A percentile compares a stretch with the other conserved stretches of the same genome.
Conservation (phyloP, 2,797 vertebrate species). For the Pangasius mekongensis region DNA sequence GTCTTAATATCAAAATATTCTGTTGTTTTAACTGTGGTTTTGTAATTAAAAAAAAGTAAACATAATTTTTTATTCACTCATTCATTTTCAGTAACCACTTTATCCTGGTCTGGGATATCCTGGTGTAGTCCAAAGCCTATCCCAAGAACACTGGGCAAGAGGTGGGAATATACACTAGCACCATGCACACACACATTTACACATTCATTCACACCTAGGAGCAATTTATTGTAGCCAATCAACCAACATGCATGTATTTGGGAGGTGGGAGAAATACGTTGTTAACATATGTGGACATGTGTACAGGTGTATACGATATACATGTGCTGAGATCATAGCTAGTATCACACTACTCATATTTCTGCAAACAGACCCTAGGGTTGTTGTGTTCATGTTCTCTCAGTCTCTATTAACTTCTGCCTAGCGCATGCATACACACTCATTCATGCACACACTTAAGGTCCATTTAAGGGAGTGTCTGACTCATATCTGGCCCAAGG, state of each 20-base stretch:
- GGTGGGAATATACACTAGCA: neutral
- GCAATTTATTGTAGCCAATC: neutral
- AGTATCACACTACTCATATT: conserved; percentile 17
- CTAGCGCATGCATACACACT: neutral
- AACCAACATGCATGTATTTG: neutral
- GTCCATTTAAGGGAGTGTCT: neutral
- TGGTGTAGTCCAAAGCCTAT: neutral
- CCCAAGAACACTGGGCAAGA: neutral
- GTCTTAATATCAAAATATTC: neutral
- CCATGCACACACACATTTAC: neutral
- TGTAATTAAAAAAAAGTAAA: neutral
- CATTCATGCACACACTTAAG: neutral
- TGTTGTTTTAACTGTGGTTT: neutral
- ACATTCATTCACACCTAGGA: neutral
- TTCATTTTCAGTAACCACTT: neutral
- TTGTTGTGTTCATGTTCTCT: conserved; percentile 25
- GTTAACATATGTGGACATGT: neutral
- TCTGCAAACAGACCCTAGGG: neutral
- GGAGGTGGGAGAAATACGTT: neutral
- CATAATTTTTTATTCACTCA: neutral
- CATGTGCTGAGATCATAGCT: conserved; percentile 31
- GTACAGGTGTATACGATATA: neutral
- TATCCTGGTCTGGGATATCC: neutral
- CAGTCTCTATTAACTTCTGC: conserved; percentile 13
- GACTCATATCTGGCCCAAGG: neutral